A percentile compares a stretch with the other conserved stretches of the same genome.
Evolutionary conservation across 2,113 vertebrate genomes (phyloP).

Genomic region (Epinephelus cyanopodus): DNA sequence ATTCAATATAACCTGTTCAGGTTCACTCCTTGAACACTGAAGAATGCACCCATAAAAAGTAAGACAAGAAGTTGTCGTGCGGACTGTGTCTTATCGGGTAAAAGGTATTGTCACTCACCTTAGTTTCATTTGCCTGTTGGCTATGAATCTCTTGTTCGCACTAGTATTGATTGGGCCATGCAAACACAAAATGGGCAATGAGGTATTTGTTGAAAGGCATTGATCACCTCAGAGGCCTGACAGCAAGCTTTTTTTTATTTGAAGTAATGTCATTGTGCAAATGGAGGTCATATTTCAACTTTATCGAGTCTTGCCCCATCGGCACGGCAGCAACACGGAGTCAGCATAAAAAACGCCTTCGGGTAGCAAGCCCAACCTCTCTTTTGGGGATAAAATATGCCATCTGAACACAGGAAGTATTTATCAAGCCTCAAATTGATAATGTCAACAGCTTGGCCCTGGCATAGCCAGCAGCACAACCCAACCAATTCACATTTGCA

Average conservation of each 20-base stretch:
- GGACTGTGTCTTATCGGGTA: slow-evolving; percentile 9
- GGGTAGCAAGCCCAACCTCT: slow-evolving; percentile 48
- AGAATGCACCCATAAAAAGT: slow-evolving; percentile 9
- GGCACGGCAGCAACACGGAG: slow-evolving; percentile 58
- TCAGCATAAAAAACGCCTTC: slow-evolving; percentile 74
- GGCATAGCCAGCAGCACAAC: slow-evolving; percentile 42
- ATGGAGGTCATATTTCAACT: slow-evolving; percentile 80
- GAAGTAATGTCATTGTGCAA: slow-evolving; percentile 69
- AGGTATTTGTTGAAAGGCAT: slow-evolving; percentile 64
- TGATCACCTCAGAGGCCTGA: slow-evolving; percentile 73
- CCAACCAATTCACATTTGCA: slow-evolving; percentile 40
- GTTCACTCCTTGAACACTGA: not conserved
- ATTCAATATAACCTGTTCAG: not conserved
- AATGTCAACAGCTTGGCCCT: slow-evolving; percentile 70
- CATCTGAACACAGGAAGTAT: slow-evolving; percentile 67
- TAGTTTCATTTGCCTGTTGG: slow-evolving; percentile 45
- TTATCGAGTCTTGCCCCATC: slow-evolving; percentile 69
- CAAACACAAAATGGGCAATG: slow-evolving; percentile 67
- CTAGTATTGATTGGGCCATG: slow-evolving; percentile 69
- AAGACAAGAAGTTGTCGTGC: not conserved
- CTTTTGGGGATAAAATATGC: slow-evolving; percentile 76
- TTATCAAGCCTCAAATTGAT: slow-evolving; percentile 80
- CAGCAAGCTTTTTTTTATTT: slow-evolving; percentile 68
- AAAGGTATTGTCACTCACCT: slow-evolving; percentile 34
- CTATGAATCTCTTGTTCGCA: slow-evolving; percentile 53